Percentiles rank a stretch among this genome's conserved stretches.
Conservation (phyloP, 1,140 invertebrate genomes). For the Drosophila sucinea region DNA sequence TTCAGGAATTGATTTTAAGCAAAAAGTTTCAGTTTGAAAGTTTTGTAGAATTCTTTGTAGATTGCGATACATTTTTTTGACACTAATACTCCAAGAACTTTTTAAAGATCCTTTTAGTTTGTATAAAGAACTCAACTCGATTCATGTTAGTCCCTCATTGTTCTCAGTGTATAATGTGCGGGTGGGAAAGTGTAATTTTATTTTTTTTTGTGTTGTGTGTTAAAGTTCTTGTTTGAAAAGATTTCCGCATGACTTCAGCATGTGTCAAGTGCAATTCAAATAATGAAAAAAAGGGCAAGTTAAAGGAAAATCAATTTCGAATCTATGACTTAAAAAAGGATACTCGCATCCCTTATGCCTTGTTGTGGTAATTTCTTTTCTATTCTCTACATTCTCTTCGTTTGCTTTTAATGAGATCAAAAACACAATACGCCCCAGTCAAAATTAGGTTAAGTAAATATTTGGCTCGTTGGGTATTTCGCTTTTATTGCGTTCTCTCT, state of each 20-base stretch:
- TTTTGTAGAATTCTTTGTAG: too few relatives aligned
- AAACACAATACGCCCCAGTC: conserved; percentile 51
- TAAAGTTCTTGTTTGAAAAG: conserved; percentile 64
- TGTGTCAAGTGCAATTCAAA: conserved; percentile 78
- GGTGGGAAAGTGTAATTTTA: conserved; percentile 53
- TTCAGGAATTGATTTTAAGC: too few relatives aligned
- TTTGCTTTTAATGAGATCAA: conserved; percentile 67
- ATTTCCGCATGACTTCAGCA: conserved; percentile 72
- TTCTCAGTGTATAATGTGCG: conserved; percentile 52
- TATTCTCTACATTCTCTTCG: neutral
- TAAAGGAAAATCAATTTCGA: conserved; percentile 64
- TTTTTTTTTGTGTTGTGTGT: conserved; percentile 60
- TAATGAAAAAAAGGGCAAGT: conserved; percentile 23
- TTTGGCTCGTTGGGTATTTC: conserved; percentile 50
- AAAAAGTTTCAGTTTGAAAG: too few relatives aligned
- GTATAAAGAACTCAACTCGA: too few relatives aligned
- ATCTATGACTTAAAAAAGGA: conserved; percentile 5
- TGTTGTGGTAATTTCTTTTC: conserved; percentile 42
- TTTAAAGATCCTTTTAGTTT: too few relatives aligned
- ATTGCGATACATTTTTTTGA: too few relatives aligned
- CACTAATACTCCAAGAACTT: too few relatives aligned
- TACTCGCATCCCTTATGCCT: conserved; percentile 3
- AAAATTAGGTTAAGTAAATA: conserved; percentile 69
- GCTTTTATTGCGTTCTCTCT: conserved; percentile 38
- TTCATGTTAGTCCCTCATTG: neutral